Conservation (phyloP, 1,140 invertebrate species). For the Myzus persicae region DNA sequence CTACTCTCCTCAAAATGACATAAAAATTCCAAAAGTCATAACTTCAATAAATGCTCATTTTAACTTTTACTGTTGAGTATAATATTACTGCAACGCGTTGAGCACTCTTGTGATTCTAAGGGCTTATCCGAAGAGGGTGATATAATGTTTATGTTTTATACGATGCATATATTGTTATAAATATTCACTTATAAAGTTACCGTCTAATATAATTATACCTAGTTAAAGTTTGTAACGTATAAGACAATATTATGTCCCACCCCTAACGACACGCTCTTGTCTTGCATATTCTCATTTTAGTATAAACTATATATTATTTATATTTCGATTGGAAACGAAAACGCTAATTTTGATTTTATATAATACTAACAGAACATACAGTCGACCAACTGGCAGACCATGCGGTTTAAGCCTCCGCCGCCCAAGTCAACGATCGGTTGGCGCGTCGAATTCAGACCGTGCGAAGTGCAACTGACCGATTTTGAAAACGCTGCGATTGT, state of each 20-base stretch:
- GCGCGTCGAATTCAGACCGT: slow-evolving; percentile 99
- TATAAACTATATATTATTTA: background rate
- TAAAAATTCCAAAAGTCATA: background rate
- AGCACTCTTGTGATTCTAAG: background rate
- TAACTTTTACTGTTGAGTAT: background rate
- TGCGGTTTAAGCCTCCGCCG: slow-evolving; percentile 98
- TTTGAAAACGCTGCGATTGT: slow-evolving; percentile 99
- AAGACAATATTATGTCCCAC: background rate
- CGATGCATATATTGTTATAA: background rate
- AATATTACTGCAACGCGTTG: background rate
- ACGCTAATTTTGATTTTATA: background rate
- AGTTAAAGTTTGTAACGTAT: background rate
- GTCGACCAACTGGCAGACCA: slow-evolving; percentile 99
- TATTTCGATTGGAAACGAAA: background rate
- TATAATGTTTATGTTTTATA: background rate
- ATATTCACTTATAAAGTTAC: background rate
- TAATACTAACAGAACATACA: slow-evolving; percentile 88
- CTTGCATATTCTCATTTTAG: background rate
- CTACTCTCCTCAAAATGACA: background rate
- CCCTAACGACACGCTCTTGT: background rate
- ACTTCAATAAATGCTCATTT: background rate
- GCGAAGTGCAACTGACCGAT: slow-evolving; percentile 97
- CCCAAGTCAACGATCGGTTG: slow-evolving; percentile 95
- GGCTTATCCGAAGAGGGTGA: background rate
- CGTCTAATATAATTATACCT: background rate